phyloP scores from a whole-genome alignment of 1,140 invertebrate genomes.

The Chymomyza costata region DNA sequence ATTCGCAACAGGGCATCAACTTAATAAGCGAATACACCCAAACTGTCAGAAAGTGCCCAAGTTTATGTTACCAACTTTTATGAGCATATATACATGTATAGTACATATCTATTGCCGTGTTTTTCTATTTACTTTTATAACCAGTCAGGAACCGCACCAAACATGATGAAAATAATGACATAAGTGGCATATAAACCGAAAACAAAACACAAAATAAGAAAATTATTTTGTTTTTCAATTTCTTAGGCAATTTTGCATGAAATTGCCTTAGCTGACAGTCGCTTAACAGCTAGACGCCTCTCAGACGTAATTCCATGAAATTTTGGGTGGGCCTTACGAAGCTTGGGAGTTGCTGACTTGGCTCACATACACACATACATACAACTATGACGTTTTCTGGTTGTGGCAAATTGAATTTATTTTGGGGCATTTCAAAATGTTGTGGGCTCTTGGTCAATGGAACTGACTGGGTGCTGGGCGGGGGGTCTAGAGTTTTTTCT shows the following conservation, averaged over 20 bases:
- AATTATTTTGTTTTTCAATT: conserved; percentile 60
- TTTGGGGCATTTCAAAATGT: conserved; percentile 66
- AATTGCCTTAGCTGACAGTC: conserved; percentile 32
- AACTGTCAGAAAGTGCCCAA: neutral
- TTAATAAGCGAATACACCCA: conserved; percentile 20
- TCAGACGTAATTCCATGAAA: conserved; percentile 29
- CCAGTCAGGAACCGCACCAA: conserved; percentile 30
- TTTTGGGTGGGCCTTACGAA: conserved; percentile 9
- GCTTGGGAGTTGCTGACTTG: too few species aligned
- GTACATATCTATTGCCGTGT: conserved; percentile 37
- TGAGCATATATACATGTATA: too few species aligned
- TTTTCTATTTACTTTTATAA: conserved; percentile 46
- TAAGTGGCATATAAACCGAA: conserved; percentile 40
- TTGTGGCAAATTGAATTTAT: conserved; percentile 61
- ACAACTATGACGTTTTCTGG: conserved; percentile 39
- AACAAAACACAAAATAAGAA: conserved; percentile 29
- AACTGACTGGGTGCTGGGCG: conserved; percentile 26
- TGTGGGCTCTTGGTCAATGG: conserved; percentile 48
- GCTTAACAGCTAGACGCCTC: conserved; percentile 24
- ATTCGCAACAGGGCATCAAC: conserved; percentile 7
- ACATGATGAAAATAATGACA: conserved; percentile 52
- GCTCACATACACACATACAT: conserved; percentile 1
- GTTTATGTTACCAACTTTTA: conserved; percentile 16
- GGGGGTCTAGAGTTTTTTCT: conserved; percentile 32
- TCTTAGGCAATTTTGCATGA: conserved; percentile 61